Conservation (phyloP, 2,888 invertebrate genomes). For the Unio pictorum region DNA sequence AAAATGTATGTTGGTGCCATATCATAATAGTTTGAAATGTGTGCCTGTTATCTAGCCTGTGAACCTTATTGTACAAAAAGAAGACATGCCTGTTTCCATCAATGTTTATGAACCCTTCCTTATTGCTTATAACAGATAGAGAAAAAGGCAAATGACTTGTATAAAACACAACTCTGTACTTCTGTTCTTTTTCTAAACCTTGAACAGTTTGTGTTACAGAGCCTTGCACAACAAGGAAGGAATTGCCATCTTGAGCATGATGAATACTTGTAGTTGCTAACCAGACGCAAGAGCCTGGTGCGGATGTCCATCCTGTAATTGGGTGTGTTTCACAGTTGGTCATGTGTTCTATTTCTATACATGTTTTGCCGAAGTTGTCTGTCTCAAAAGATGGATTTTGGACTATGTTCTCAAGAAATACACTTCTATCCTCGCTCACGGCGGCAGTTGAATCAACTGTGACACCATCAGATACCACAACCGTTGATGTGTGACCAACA, state of each 20-base stretch:
- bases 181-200: not conserved
- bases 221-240: conserved; percentile 8
- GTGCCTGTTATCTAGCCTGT: not conserved
- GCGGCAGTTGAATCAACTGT: conserved; percentile 19
- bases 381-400: conserved; percentile 18
- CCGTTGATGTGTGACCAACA: conserved; percentile 14
- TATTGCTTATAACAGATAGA: conserved; percentile 4
- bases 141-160: conserved; percentile 14
- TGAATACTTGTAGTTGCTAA: no score
- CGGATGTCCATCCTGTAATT: no score
- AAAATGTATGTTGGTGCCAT: conserved; percentile 27
- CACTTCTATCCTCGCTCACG: conserved; percentile 3
- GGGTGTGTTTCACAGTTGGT: no score
- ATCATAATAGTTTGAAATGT: not conserved
- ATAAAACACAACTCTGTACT: conserved; percentile 13
- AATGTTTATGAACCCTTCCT: conserved; percentile 13
- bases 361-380: no score
- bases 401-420: conserved; percentile 11
- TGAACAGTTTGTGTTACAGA: conserved; percentile 5
- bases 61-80: conserved; percentile 15
- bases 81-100: conserved; percentile 13
- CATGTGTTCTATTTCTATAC: no score
- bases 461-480: conserved; percentile 22
- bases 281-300: no score
- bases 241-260: conserved; percentile 9